Base-by-base conservation (phyloP, 1,140 invertebrate genomes). In the Aethina tumida region DNA sequence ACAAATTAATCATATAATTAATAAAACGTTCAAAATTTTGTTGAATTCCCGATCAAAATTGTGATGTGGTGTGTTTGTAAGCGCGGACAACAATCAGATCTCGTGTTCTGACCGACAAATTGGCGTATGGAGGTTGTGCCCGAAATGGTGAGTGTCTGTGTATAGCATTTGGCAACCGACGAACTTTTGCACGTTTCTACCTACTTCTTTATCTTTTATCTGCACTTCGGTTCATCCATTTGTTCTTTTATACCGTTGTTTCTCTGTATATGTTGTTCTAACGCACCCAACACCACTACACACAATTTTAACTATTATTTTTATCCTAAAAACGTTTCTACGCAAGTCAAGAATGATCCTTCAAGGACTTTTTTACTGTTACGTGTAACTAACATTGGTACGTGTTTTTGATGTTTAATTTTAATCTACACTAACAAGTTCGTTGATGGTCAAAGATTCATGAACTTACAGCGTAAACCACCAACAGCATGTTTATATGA, bases 51-150 rank as follows among this genome's bases (percentile, higher is more conserved):
- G 14, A 26, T 7, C 24, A 26, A 26, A 10, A 32, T 32, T 14
- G 9, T 20, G 14, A 17, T 34, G 20, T 20, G 18, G 13, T 21
- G 22, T 20, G 8, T 34, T 43, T 38, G 33, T n/a, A 43, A 44
- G 42, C 25, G 12, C 30, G 36, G 42, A 44, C 21, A 44, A 44
- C 30, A 30, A n/a, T n/a, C n/a, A 44, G 24, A 32, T 33, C 31
- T 28, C 18, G 34, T 39, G 27, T 44, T 44, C 42, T 35, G 36
- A 44, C 33, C 42, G 35, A 34, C 42, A 13, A 34, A 39, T 37
- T 35, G 36, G 42, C 39, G 37, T 44, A 27, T 44, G 42, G 42
- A 34, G 42, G 13, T 26, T 44, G 17, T 44, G 42, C 35, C 30
- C 36, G 10, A 28, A 33, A 32, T 44, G 42, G 42, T 44, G 36